Percentiles rank a stretch among this genome's conserved stretches.
Evolutionary conservation across 2,113 vertebrate genomes (phyloP).

Genomic region (Pteropus alecto): DNA sequence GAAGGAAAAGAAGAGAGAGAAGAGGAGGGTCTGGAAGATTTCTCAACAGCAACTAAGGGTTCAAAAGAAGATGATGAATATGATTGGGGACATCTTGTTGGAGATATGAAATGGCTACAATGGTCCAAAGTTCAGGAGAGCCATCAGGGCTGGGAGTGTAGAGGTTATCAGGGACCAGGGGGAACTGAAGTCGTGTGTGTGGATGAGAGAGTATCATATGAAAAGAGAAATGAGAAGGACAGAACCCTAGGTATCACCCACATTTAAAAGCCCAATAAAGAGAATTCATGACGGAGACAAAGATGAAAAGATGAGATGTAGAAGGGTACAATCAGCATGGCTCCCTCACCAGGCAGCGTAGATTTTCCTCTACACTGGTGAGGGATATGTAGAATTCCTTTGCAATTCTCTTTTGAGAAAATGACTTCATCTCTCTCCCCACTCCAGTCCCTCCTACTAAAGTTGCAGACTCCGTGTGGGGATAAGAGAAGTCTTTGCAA

Average conservation of each 20-base stretch:
- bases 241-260: neutral
- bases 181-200: neutral
- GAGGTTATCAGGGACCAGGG: neutral
- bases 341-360: neutral
- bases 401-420: neutral
- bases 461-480: neutral
- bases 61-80: neutral
- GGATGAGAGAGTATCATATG: no score
- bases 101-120: neutral
- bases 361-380: neutral
- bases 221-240: neutral
- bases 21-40: neutral
- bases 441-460: neutral
- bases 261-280: neutral
- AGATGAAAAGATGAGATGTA: neutral
- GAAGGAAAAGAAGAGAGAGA: neutral
- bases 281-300: neutral
- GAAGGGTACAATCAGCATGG: neutral
- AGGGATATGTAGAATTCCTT: neutral
- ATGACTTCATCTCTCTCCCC: neutral
- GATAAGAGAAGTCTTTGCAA: neutral
- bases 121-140: neutral
- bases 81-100: neutral
- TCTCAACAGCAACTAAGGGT: neutral
- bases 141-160: neutral